phyloP scores from a whole-genome alignment of 2,888 invertebrate genomes.

The Pseudococcus jackbeardsleyi region DNA sequence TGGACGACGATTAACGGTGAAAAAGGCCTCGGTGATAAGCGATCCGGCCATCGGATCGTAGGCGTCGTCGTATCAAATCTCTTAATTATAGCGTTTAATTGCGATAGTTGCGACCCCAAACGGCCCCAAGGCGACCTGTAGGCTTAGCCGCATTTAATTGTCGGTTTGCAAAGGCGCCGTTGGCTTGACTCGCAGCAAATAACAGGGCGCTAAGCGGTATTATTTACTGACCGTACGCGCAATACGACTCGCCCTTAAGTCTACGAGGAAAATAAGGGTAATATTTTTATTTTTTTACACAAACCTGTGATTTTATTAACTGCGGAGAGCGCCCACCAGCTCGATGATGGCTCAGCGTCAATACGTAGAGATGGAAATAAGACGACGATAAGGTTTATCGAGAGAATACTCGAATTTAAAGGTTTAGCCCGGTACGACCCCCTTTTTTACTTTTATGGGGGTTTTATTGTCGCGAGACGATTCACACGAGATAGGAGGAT shows the following conservation, averaged over 20 bases:
- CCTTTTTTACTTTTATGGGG: neutral
- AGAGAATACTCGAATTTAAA: neutral
- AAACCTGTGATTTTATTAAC: slow-evolving; percentile 31
- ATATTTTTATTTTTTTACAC: neutral
- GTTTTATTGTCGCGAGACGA: neutral
- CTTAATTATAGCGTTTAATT: slow-evolving; percentile 65
- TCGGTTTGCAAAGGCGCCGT: slow-evolving; percentile 62
- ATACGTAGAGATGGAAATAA: neutral
- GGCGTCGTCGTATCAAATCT: slow-evolving; percentile 63
- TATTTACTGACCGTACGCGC: slow-evolving; percentile 61
- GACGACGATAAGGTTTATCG: neutral
- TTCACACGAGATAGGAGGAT: slow-evolving; percentile 9
- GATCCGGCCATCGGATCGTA: slow-evolving; percentile 43
- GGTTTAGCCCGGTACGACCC: neutral
- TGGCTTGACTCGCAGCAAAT: slow-evolving; percentile 58
- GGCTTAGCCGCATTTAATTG: slow-evolving; percentile 55
- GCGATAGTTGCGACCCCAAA: slow-evolving; percentile 16
- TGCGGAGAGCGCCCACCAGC: neutral
- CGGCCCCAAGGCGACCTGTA: neutral
- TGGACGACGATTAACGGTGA: slow-evolving; percentile 53
- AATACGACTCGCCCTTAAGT: slow-evolving; percentile 39
- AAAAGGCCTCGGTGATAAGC: neutral
- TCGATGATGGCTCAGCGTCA: neutral
- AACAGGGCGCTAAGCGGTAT: slow-evolving; percentile 57
- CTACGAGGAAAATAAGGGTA: neutral